Base-by-base conservation (phyloP, 2,888 invertebrate species). In the Masnerella sp. region DNA sequence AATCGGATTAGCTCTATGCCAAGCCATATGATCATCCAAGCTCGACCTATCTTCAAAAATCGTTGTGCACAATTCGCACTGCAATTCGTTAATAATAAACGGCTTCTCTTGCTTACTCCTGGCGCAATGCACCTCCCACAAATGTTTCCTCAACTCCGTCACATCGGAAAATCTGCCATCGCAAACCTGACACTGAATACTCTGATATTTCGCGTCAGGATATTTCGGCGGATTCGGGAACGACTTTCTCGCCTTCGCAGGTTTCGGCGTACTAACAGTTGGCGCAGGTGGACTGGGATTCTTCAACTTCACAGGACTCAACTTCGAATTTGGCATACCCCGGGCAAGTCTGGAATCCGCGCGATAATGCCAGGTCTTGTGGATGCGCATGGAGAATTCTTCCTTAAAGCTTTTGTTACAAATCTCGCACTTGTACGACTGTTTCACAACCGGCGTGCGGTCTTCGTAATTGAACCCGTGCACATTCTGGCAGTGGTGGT, bases 351-450 rank as follows among this genome's bases (percentile, higher is more conserved):
- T 89, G 61, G 77, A 90, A 76, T 85, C 91, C 84, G 81, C 90
- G 81, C 82, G 90, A 85, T 87, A 91, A 88, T 87, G 92, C 88
- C 82, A 91, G 83, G 89, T 91, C 85, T 86, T 89, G 85, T 90
- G 93, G 87, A 88, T 92, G 51, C 91, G 91, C 20, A 93, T 83
- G 8, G 93, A 92, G 12, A 90, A 87, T 15, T 91, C 91, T 9
- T 92, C 92, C 69, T 89, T 90, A 49, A 93, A 90, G 0, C 89
- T 88, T 74, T 92, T 91, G 1, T 91, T 91, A 77, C 93, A 93
- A 52, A 92, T 89, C 76, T 90, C 90, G 78, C 93, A 93, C 83
- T 90, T 90, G 78, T 90, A 90, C 1, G 15, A 0, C 20, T 28
- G 40, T 8, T 34, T 58, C 11, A n/a, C 17, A 1, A 12, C 38